A percentile compares a stretch with the other conserved stretches of the same genome.
Evolutionary conservation across 2,797 vertebrate genomes (phyloP).

Genomic region (Pterois miles): DNA sequence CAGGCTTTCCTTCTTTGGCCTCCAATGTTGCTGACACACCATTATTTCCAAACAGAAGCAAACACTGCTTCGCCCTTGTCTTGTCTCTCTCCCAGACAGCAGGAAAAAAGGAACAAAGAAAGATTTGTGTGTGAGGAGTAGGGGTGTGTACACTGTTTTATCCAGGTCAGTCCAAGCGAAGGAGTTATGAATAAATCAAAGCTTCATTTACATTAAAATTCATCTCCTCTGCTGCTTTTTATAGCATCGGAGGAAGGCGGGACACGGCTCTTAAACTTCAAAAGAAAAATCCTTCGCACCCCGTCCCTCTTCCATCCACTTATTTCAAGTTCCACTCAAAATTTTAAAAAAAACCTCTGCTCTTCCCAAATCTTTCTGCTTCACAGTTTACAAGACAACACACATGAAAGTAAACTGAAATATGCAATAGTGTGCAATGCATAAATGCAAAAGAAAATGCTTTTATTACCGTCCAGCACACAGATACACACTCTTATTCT

Average conservation of each 20-base stretch:
- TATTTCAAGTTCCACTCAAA: constrained; percentile 9
- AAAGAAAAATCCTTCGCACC: constrained; percentile 37
- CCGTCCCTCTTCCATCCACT: constrained; percentile 6
- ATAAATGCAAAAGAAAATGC: background rate
- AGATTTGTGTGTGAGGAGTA: background rate
- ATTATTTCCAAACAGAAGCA: constrained; percentile 11
- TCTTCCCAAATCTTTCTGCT: background rate
- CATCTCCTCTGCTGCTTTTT: constrained; percentile 60
- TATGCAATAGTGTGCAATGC: background rate
- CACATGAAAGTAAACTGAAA: background rate
- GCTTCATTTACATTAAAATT: constrained; percentile 73
- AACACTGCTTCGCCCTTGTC: background rate
- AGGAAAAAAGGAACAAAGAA: background rate
- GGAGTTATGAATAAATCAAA: constrained; percentile 76
- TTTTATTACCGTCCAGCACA: too few species aligned
- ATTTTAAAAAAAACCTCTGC: background rate
- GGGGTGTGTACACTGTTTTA: constrained; percentile 14
- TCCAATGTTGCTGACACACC: constrained; percentile 25
- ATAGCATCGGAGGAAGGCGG: constrained; percentile 41
- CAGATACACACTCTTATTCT: background rate
- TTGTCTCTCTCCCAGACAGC: constrained; percentile 20
- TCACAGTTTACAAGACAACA: constrained; percentile 1
- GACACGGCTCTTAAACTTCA: constrained; percentile 46
- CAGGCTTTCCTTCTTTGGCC: background rate
- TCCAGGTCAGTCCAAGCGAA: constrained; percentile 62